These are phyloP conservation scores for Coenonympha glycerion DNA, from an alignment of 2,888 invertebrate species.

Conservation along the genomic window DNA sequence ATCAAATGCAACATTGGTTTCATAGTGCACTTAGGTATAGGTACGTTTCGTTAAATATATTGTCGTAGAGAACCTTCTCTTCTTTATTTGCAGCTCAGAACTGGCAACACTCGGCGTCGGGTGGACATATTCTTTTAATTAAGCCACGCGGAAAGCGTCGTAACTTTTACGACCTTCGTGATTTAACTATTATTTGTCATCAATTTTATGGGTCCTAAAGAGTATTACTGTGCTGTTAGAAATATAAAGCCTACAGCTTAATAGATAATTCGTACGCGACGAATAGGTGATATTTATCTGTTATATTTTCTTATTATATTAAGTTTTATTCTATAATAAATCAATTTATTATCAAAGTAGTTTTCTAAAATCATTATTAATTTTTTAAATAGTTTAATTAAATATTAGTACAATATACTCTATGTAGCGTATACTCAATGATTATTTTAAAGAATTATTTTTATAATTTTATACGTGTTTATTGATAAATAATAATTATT, in stretches of 20 bases:
- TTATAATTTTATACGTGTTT: not conserved
- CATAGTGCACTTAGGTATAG: not conserved
- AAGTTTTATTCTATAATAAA: no score
- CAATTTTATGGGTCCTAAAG: constrained; percentile 71
- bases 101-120: constrained; percentile 39
- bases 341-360: no score
- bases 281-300: no score
- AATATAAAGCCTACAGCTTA: constrained; percentile 23
- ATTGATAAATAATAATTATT: not conserved
- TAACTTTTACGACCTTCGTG: constrained; percentile 70
- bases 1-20: constrained; percentile 8
- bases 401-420: no score
- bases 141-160: constrained; percentile 67
- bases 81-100: constrained; percentile 26
- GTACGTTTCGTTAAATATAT: constrained; percentile 18
- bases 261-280: constrained; percentile 14
- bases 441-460: no score
- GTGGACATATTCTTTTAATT: constrained; percentile 73
- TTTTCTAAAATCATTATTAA: no score
- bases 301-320: no score
- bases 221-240: constrained; percentile 47
- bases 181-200: constrained; percentile 77
- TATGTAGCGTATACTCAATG: no score
- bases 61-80: constrained; percentile 16
- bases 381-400: no score